Evolutionary conservation across 2,113 vertebrate species (phyloP).

Genomic region (Balaeniceps rex): DNA sequence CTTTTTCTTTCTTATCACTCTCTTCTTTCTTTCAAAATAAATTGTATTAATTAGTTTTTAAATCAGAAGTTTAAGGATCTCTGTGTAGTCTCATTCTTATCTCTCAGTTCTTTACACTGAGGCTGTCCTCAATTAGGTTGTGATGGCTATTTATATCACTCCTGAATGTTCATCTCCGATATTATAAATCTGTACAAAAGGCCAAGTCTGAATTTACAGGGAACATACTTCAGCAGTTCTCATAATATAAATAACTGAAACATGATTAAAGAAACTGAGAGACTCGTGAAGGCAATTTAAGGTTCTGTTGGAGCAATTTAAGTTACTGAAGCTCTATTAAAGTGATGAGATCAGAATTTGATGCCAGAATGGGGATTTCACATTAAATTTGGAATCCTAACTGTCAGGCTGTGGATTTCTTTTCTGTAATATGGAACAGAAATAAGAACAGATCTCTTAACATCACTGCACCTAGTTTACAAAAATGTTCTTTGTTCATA

Average conservation of each 20-base stretch:
- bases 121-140: conserved; percentile 29
- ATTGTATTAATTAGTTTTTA: conserved; percentile 34
- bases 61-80: conserved; percentile 9
- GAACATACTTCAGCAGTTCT: not conserved
- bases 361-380: not conserved
- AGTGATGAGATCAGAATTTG: not conserved
- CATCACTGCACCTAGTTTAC: not conserved
- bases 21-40: conserved; percentile 2
- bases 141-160: conserved; percentile 22
- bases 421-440: not conserved
- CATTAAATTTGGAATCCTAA: not conserved
- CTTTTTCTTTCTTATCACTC: not conserved
- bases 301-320: not conserved
- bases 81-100: conserved; percentile 29
- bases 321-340: not conserved
- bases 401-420: not conserved
- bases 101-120: not conserved
- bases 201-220: not conserved
- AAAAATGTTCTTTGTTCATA: not conserved
- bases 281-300: not conserved
- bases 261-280: not conserved
- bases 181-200: conserved; percentile 40
- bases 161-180: conserved; percentile 16
- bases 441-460: not conserved
- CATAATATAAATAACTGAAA: not conserved